Evolutionary conservation across 2,113 vertebrate species (phyloP), one percentile per base, ranked within the genome.

Genomic region (Thunnus maccoyii): DNA sequence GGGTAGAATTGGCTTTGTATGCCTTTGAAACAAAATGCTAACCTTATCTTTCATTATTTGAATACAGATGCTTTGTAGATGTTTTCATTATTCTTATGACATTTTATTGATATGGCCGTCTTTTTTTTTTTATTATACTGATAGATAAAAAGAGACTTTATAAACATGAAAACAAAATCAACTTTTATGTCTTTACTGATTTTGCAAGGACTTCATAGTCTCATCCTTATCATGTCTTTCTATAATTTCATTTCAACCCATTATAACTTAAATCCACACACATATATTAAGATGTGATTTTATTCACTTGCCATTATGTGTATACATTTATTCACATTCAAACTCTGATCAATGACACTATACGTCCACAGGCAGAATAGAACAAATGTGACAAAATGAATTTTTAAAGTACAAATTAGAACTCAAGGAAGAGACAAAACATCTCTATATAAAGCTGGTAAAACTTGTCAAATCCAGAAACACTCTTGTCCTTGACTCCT

Each of bases 391-490:
- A 72, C 22, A 5, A 56, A 13, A 30, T 51, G 14, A 0, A 36
- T 67, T 68, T 67, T 56, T 48, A 25, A 54, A 15, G 8, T 48
- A 89, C 82, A 66, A 94, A 88, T 91, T 88, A 91, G 92, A 91
- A 93, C 91, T 93, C 93, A 87, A 88, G 25, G 60, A 90, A 89
- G 36, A 93, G 91, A 94, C 90, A 51, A 66, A 55, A 64, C 30
- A 57, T 56, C 15, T 92, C 84, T 73, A 60, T 73, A 83, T 91
- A 90, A 92, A 88, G 70, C 66, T 70, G 56, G 46, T 89, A 94
- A 94, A 94, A 93, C 86, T 17, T 95, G 94, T 95, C 95, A 94
- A 91, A 93, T 90, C 89, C 72, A 93, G 50, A 93, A 91, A 90
- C 90, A 86, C 90, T 91, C 89, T 90, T 94, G 91, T 92, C 82